Evolutionary conservation across 30 jellyfish, hydroid and myxozoan genomes (phyloP), one percentile per base, ranked within the genome.

Genomic region (Hydractinia echinata): DNA sequence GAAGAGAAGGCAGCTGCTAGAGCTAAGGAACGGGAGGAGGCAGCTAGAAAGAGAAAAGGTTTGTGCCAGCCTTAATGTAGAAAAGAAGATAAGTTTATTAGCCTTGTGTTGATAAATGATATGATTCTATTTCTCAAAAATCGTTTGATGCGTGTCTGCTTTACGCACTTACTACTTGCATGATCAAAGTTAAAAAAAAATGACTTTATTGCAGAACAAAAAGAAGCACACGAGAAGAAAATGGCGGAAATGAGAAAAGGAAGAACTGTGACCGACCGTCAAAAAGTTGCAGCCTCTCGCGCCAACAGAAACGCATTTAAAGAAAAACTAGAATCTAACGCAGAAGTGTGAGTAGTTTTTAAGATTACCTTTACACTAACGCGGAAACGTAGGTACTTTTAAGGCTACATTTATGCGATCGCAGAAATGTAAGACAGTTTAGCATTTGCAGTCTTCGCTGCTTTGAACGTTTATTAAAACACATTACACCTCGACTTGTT

Each of bases 261-360:
- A 54, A 84, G 90, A 61, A 88, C 86, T 8, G 83, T 88, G 53
- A 95, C 95, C 71, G 91, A 87, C 76, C 88, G 88, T 79, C 56
- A 73, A 84, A 78, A 77, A 54, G 16, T 87, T 54, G 80, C 80
- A 21, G 78, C 82, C 19, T 67, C 84, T 5, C 50, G 88, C 52
- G 86, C 48, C 72, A 82, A 70, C 76, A 77, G 54, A 60, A 82
- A 89, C 13, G 98, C 98, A 5, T 92, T 92, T 80, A 92, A 86
- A 79, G 94, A 90, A 19, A 89, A 92, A 82, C 89, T 92, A 58
- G 98, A 92, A 81, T 73, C 95, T 51, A 92, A 87, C 54, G 95
- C 98, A 30, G 88, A 88, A 16, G 82, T 72, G 67, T 61, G 82
- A 55, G 56, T 48, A 6, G 10, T 18, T 30, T 30, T 30, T 30